Percentiles rank a stretch among this genome's conserved stretches.
These are phyloP conservation scores for Orchestia grillus DNA, from an alignment of 1,140 invertebrate genomes.

Conservation along the genomic window DNA sequence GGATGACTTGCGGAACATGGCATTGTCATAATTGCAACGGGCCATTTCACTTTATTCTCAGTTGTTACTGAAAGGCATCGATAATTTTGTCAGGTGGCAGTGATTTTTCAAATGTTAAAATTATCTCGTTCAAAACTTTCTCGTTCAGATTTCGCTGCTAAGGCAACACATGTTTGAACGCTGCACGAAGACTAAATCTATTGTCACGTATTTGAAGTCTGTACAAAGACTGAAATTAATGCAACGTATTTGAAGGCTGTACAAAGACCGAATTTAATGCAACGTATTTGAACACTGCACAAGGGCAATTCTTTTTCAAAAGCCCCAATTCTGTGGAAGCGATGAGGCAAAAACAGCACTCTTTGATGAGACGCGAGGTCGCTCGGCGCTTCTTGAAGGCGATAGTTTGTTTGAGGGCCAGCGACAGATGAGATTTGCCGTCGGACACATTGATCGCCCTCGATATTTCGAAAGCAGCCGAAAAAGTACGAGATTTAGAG, in stretches of 20 bases:
- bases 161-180: background rate
- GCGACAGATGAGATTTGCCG: slow-evolving; percentile 27
- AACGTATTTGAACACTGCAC: background rate
- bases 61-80: too few species aligned
- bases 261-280: background rate
- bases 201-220: background rate
- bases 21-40: too few species aligned
- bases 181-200: background rate
- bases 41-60: too few species aligned
- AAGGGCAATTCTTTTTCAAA: background rate
- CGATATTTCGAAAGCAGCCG: background rate
- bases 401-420: background rate
- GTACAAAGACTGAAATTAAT: background rate
- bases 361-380: background rate
- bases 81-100: too few species aligned
- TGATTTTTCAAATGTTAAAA: too few species aligned
- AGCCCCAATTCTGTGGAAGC: background rate
- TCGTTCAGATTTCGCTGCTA: too few species aligned
- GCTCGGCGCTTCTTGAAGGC: background rate
- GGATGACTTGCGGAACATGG: too few species aligned
- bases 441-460: slow-evolving; percentile 30
- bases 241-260: background rate
- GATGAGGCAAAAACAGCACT: background rate
- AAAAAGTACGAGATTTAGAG: background rate
- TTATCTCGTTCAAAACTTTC: too few species aligned